Evolutionary conservation across 2,888 invertebrate genomes (phyloP), one percentile per base, ranked within the genome.

Genomic region (Lasioglossum figueresi): DNA sequence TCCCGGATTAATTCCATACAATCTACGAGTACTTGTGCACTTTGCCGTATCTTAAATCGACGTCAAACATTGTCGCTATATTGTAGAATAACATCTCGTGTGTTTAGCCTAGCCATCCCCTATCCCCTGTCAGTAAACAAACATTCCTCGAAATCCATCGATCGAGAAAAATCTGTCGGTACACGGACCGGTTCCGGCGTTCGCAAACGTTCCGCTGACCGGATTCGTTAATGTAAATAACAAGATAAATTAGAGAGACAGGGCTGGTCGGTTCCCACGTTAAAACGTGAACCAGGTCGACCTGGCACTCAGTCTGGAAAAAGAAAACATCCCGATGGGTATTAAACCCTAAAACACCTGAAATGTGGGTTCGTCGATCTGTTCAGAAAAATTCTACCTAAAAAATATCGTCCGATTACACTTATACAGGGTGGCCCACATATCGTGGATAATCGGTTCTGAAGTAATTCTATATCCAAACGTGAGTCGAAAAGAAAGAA

Each of bases 201-300:
- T 45, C 78, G 70, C 77, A 70, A 83, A 84, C 74, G 74, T 83
- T 45, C 66, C 76, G 52, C 37, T 78, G 68, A 27, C 84, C 73
- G 74, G 70, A 73, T 78, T 75, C 77, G 68, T 59, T 73, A 83
- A 76, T 83, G 83, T 83, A 83, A 83, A 82, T 75, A 78, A 72
- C 70, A 66, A 34, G 79, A 79, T 82, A 82, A 78, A 82, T 82
- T 85, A 73, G 37, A 68, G 74, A 27, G 43, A 23, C 48, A 16
- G 27, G 45, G 4, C 40, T 37, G 34, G 43, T 37, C 76, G 45
- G 56, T 70, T 68, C 71, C 72, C 71, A 43, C 37, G 66, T 52
- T 66, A 27, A 82, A 83, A 83, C 83, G 10, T 34, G 52, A 56
- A 82, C 72, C 12, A 45, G 31, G 52, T 40, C 48, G 16, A 68